These are phyloP conservation scores for Acanthochromis polyacanthus DNA, from an alignment of 2,113 vertebrate genomes.

Conservation along the genomic window DNA sequence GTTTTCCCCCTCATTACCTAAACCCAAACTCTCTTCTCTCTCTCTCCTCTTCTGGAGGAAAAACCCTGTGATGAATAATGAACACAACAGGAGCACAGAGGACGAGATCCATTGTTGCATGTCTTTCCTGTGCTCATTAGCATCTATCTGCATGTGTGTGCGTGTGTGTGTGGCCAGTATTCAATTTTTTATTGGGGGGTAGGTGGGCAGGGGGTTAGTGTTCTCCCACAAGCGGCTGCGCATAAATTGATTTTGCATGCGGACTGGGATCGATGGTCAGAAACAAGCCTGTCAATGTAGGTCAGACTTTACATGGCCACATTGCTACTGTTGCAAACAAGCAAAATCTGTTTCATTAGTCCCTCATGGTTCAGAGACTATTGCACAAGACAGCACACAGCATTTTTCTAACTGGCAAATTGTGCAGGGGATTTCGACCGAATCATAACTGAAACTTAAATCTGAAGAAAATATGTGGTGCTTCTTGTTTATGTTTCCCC, in stretches of 20 bases:
- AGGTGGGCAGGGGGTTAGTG: not conserved
- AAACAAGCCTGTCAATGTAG: conserved; percentile 53
- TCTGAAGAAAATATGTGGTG: not conserved
- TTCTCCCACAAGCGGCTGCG: conserved; percentile 25
- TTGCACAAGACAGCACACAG: conserved; percentile 11
- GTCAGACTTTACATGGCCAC: conserved; percentile 42
- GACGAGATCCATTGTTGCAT: conserved; percentile 24
- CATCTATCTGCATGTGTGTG: conserved; percentile 8
- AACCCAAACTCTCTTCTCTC: conserved; percentile 34
- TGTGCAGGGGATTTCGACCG: not conserved
- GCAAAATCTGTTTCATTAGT: conserved; percentile 32
- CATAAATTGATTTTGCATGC: conserved; percentile 29
- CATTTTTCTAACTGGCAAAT: conserved; percentile 25
- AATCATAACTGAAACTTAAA: conserved; percentile 21
- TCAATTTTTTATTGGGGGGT: conserved; percentile 19
- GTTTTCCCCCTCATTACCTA: conserved; percentile 30
- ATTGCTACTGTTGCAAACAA: conserved; percentile 42
- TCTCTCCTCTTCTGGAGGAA: conserved; percentile 18
- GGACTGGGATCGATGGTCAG: conserved; percentile 40
- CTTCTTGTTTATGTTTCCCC: conserved; percentile 5
- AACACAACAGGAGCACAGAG: conserved; percentile 41
- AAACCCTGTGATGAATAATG: conserved; percentile 49
- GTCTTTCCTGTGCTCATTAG: conserved; percentile 41
- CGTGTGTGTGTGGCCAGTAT: not conserved
- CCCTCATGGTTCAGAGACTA: conserved; percentile 10